These are phyloP conservation scores for Carposina sasakii DNA, from an alignment of 1,140 invertebrate species.

Conservation along the genomic window DNA sequence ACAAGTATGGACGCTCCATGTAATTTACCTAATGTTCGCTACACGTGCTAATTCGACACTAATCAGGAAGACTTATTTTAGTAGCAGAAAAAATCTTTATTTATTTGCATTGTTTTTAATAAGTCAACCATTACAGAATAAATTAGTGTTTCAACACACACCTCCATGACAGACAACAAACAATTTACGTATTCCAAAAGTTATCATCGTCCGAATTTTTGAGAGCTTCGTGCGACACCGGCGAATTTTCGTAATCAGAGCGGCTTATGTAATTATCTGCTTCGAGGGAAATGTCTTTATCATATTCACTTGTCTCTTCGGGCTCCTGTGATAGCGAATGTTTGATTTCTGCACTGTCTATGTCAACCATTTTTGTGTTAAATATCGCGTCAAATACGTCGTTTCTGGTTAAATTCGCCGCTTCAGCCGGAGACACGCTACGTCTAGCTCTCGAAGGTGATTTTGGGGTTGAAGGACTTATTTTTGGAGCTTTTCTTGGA, in stretches of 20 bases:
- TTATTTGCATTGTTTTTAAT: no score
- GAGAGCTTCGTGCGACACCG: slow-evolving; percentile 38
- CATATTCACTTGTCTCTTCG: slow-evolving; percentile 28
- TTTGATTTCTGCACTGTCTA: background rate
- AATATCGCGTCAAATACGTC: slow-evolving; percentile 39
- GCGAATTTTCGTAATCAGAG: slow-evolving; percentile 41
- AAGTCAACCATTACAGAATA: no score
- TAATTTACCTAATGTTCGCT: no score
- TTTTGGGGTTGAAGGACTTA: background rate
- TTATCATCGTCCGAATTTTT: slow-evolving; percentile 51
- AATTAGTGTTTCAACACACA: no score
- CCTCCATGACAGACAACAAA: no score
- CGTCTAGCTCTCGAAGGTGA: background rate
- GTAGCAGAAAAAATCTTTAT: no score
- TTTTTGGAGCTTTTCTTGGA: slow-evolving; percentile 1
- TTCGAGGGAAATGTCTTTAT: slow-evolving; percentile 47
- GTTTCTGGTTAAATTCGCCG: slow-evolving; percentile 26
- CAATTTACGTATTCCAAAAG: slow-evolving; percentile 42
- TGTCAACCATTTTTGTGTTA: slow-evolving; percentile 18
- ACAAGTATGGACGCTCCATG: no score
- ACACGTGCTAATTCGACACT: no score
- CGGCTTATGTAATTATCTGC: slow-evolving; percentile 47
- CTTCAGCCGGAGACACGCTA: slow-evolving; percentile 19
- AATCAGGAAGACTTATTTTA: no score
- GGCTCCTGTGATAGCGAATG: no score